These are phyloP conservation scores for Leucophenga montana DNA, from an alignment of 2,888 invertebrate species.

Conservation along the genomic window DNA sequence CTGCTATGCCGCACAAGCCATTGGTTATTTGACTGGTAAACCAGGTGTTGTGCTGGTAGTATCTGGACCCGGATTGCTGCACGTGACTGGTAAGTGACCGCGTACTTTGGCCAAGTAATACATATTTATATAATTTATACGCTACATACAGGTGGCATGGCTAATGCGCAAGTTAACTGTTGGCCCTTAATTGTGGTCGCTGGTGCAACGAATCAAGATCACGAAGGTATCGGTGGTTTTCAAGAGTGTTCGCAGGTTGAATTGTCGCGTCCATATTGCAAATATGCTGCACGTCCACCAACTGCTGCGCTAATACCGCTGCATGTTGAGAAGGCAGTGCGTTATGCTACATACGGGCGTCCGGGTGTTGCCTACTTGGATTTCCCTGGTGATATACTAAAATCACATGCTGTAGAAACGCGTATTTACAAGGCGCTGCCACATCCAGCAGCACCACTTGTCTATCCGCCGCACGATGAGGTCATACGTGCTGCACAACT, in stretches of 20 bases:
- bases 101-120: background rate
- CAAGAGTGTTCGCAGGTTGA: constrained; percentile 95
- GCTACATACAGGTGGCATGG: constrained; percentile 85
- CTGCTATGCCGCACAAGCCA: constrained; percentile 96
- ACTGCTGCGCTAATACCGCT: constrained; percentile 86
- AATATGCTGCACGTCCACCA: constrained; percentile 92
- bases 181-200: constrained; percentile 96
- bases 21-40: constrained; percentile 91
- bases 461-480: constrained; percentile 80
- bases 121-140: background rate
- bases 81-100: constrained; percentile 80
- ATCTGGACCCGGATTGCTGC: constrained; percentile 94
- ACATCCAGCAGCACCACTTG: constrained; percentile 77
- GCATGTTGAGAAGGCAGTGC: constrained; percentile 93
- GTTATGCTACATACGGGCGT: constrained; percentile 87
- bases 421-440: constrained; percentile 68
- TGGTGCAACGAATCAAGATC: constrained; percentile 92
- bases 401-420: constrained; percentile 71
- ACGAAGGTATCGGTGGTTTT: constrained; percentile 96
- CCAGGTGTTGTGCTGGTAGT: constrained; percentile 94
- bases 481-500: constrained; percentile 82
- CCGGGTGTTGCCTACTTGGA: constrained; percentile 94
- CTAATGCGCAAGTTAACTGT: constrained; percentile 96
- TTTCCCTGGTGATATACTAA: constrained; percentile 88
- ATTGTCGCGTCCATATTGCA: constrained; percentile 89